Base-by-base conservation (phyloP, 2,888 invertebrate species). In the Tipula lateralis region DNA sequence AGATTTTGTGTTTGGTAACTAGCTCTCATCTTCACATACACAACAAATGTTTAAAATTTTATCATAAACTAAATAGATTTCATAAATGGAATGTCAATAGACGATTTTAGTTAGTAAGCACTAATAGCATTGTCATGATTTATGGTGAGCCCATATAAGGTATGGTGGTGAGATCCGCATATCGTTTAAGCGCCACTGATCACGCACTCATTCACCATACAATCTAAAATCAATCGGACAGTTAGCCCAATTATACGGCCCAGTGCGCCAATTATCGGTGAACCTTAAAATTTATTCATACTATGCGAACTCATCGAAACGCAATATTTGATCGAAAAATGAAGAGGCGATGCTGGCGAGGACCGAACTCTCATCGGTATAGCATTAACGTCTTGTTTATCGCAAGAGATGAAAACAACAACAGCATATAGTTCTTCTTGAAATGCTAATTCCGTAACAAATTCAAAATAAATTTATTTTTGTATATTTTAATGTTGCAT, bases 361-460 rank as follows among this genome's bases (percentile, higher is more conserved):
- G 19, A 50, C 50, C 1, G 7, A 16, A 19, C 12, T 50, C 19
- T 50, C 5, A 50, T 50, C 50, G 19, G 7, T 39, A 50, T n/a
- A n/a, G 4, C 50, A 12, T 50, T 50, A 50, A 50, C 1, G 19
- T 16, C 50, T 50, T 50, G 50, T 16, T 16, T 50, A 50, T 50
- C 50, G 19, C 50, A 16, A 19, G 1, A 50, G 5, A 44, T 19
- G 19, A 16, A 16, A 16, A 50, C 19, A 50, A 50, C 50, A 19
- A 50, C 19, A 50, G 50, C 9, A 19, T 3, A 50, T n/a, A 19
- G 9, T 50, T 50, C 50, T 50, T 50, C 50, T 16, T 50, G 19
- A 50, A 50, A 50, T 50, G 50, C 50, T 50, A 50, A 50, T 50
- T 50, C 50, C 50, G 50, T 50, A 50, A 50, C 50, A 50, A 50